phyloP scores from a whole-genome alignment of 30 jellyfish, hydroid and myxozoan genomes.

The Hydra vulgaris region DNA sequence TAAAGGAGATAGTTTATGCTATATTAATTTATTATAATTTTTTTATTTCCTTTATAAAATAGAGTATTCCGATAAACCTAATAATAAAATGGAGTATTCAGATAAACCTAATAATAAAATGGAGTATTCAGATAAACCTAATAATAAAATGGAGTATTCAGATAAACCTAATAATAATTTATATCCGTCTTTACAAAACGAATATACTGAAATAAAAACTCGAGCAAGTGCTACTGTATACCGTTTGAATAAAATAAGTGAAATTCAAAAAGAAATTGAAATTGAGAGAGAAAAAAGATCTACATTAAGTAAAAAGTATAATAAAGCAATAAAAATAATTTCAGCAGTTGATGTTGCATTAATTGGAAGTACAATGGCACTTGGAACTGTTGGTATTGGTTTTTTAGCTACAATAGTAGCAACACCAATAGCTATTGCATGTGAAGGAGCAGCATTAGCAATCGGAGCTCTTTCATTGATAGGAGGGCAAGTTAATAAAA shows the following conservation, averaged over 20 bases:
- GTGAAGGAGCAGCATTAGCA: neutral
- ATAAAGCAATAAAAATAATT: neutral
- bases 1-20: neutral
- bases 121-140: too few species aligned
- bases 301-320: neutral
- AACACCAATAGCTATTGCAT: neutral
- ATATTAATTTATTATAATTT: too few species aligned
- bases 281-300: neutral
- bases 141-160: too few species aligned
- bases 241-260: neutral
- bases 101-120: too few species aligned
- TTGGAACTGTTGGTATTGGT: neutral
- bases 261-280: neutral
- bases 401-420: neutral
- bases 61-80: too few species aligned
- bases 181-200: neutral
- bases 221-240: neutral
- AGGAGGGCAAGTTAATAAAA: neutral
- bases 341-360: neutral
- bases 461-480: neutral
- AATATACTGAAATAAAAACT: neutral
- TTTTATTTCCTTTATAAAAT: neutral
- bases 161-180: too few species aligned
- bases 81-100: too few species aligned
- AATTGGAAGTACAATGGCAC: neutral